Evolutionary conservation across 2,797 vertebrate species (phyloP), one percentile per base, ranked within the genome.

Genomic region (Acropternis orthonyx): DNA sequence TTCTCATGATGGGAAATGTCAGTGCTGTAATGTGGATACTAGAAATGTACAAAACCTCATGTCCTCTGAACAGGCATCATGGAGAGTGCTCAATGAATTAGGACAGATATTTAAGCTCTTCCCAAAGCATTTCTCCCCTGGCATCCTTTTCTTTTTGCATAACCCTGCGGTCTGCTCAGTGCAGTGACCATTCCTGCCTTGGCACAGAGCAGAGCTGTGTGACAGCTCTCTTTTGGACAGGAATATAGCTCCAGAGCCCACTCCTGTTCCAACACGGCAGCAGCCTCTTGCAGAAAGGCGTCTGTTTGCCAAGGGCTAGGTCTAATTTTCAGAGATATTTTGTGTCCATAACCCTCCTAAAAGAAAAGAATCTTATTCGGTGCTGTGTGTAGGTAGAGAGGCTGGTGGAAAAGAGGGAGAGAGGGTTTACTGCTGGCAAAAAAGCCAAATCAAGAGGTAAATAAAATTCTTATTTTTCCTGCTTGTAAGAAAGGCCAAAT

Each of bases 21-120:
- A 82, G 39, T 28, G 69, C 63, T 1, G 0, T 69, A 49, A 48
- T 46, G 14, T 52, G 74, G 22, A 32, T 92, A 73, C 63, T 68
- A 78, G 9, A 55, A 74, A 65, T 3, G 9, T 55, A 48, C 27
- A 68, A 74, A 88, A 6, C 34, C 44, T 95, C 36, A 9, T 55
- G n/a, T 76, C 39, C 68, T 89, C 83, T 52, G 51, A 88, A 55
- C 28, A 88, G 91, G 21, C 41, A 54, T 92, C 76, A 54, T 55
- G 66, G 55, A 43, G 73, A 88, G 85, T 43, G 85, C 69, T 92
- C 79, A 88, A 14, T 93, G 89, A 81, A 34, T 92, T 93, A 77
- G 77, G 88, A 85, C 65, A 71, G 80, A 69, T 58, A 89, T 32
- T 84, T 63, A 77, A 95, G 75, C 89, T 79, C 74, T 95, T 92